These are phyloP conservation scores for Lepus oiostolus DNA, from an alignment of 2,797 vertebrate genomes.

Conservation along the genomic window DNA sequence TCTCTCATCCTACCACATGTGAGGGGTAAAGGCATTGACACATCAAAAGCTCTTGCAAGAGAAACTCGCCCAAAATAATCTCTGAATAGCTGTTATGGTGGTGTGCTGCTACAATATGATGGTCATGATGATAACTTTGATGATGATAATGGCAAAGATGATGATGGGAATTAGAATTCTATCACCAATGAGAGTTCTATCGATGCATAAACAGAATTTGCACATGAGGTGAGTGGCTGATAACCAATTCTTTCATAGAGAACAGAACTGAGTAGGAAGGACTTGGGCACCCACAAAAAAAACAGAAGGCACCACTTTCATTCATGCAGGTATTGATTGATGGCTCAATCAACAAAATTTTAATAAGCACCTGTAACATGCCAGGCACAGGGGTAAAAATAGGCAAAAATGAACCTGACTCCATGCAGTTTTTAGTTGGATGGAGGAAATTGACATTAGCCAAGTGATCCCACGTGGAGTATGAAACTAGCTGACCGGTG, in stretches of 20 bases:
- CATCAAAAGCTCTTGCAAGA: neutral
- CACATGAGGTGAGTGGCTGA: neutral
- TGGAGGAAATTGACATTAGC: neutral
- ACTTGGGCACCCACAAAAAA: neutral
- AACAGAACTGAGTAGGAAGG: neutral
- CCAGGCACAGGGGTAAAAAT: neutral
- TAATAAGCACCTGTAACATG: neutral
- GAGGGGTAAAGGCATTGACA: neutral
- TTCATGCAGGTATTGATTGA: neutral
- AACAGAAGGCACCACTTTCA: neutral
- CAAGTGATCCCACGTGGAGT: neutral
- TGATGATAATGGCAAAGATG: neutral
- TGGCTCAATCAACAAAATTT: neutral
- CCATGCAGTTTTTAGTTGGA: neutral
- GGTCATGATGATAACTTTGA: neutral
- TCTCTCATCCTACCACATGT: neutral
- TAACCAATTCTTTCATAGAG: neutral
- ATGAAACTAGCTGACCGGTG: neutral
- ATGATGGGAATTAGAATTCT: neutral
- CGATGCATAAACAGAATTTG: neutral
- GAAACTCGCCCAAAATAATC: neutral
- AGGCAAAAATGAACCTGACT: neutral
- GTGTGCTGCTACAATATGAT: neutral
- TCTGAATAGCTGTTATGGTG: neutral
- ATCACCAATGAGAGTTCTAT: neutral